Base-by-base conservation (phyloP, 30 jellyfish, hydroid and myxozoan species). In the Nemopilema nomurai region DNA sequence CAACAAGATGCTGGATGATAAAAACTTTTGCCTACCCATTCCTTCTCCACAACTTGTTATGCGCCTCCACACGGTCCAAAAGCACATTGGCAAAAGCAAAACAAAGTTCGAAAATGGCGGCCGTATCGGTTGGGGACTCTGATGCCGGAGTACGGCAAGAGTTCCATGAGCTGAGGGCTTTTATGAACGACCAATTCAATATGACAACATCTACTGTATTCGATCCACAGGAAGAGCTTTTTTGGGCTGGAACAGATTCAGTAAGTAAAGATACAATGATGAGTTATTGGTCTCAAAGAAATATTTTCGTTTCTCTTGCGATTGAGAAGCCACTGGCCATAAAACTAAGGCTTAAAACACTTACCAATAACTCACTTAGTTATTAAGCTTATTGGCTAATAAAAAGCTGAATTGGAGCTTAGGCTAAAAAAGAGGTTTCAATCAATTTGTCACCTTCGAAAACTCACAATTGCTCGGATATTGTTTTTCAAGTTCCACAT, bases 161-260 rank as follows among this genome's bases (percentile, higher is more conserved):
- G 62, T 95, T 88, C 81, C 97, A 82, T 63, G 99, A 95, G 83
- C 26, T 90, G 49, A 67, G 92, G 24, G 89, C 96, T 18, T 50
- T 90, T 50, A 86, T 89, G 49, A 90, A 95, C 33, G 93, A 87
- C 50, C 97, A 74, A 41, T 69, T 88, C 69, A 81, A 72, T 32
- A 69, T 76, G 71, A 78, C 96, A 62, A 81, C 97, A 23, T 79
- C 97, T 13, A 90, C 82, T 24, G 90, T 63, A 20, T 95, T 95
- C 81, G 99, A 95, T 82, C 86, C 96, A 24, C 97, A 78, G 25
- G 99, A 95, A 78, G 97, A 95, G 73, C 80, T 95, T 49, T 49
- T 95, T 3, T 95, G 99, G 99, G 99, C 71, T 18, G 99, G 99
- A 28, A 86, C 97, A 1, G 91, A 90, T 70, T 82, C 99, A 84